Percentiles rank a stretch among this genome's conserved stretches.
phyloP scores from a whole-genome alignment of 2,888 invertebrate genomes.

The Chymomyza procnemis region DNA sequence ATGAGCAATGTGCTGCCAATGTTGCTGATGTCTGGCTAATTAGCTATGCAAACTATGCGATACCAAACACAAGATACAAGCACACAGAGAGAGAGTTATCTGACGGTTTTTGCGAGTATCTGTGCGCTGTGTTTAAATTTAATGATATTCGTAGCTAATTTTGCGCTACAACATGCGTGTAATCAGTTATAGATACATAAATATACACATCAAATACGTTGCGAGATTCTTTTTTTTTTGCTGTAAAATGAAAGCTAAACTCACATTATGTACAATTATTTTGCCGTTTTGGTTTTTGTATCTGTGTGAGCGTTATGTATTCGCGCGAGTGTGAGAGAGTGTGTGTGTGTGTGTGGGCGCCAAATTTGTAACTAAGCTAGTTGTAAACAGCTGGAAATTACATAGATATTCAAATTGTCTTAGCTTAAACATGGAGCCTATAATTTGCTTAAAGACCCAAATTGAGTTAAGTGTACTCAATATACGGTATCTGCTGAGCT shows the following conservation, averaged over 20 bases:
- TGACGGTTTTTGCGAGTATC: background rate
- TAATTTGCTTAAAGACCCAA: slow-evolving; percentile 64
- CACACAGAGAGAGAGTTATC: slow-evolving; percentile 19
- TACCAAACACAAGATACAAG: slow-evolving; percentile 62
- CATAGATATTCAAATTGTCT: slow-evolving; percentile 22
- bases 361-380: slow-evolving; percentile 45
- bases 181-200: slow-evolving; percentile 28
- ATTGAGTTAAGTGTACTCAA: slow-evolving; percentile 26
- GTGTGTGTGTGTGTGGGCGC: slow-evolving; percentile 56
- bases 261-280: slow-evolving; percentile 67
- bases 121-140: background rate
- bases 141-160: slow-evolving; percentile 16
- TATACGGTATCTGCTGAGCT: background rate
- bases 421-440: slow-evolving; percentile 8
- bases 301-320: slow-evolving; percentile 7
- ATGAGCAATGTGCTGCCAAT: background rate
- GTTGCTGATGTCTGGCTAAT: slow-evolving; percentile 48
- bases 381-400: slow-evolving; percentile 37
- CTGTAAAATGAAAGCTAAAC: slow-evolving; percentile 57
- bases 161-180: slow-evolving; percentile 56
- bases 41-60: slow-evolving; percentile 73
- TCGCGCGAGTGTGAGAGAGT: too few species aligned
- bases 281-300: slow-evolving; percentile 56
- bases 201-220: background rate
- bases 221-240: slow-evolving; percentile 1